Percentiles rank a stretch among this genome's conserved stretches.
Evolutionary conservation across 1,140 invertebrate species (phyloP).

Genomic region (Bombus turneri): DNA sequence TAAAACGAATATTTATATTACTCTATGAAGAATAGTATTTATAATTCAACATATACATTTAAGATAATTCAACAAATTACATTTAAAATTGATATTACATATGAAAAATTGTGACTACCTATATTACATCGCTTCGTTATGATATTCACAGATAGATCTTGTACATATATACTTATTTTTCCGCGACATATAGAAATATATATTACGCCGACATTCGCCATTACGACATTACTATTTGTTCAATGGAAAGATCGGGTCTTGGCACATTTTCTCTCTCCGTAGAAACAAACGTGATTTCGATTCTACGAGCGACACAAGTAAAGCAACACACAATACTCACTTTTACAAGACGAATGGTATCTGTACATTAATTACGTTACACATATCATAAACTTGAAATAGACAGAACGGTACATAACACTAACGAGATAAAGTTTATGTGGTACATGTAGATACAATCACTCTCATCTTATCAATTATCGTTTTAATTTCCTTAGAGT

Average conservation of each 20-base stretch:
- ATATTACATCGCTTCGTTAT: constrained; percentile 56
- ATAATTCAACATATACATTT: background rate
- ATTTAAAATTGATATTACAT: constrained; percentile 36
- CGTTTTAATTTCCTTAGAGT: constrained; percentile 1
- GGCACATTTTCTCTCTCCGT: constrained; percentile 58
- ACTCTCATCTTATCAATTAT: constrained; percentile 49
- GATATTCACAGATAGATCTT: constrained; percentile 56
- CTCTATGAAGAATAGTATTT: constrained; percentile 31
- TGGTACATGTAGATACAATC: constrained; percentile 46
- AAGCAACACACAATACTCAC: constrained; percentile 46
- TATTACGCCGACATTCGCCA: constrained; percentile 28
- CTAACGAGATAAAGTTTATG: constrained; percentile 55
- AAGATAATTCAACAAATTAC: constrained; percentile 35
- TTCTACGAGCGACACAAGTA: constrained; percentile 46
- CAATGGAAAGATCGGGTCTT: constrained; percentile 48
- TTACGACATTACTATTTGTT: constrained; percentile 14
- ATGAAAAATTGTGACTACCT: constrained; percentile 45
- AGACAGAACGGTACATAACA: constrained; percentile 60
- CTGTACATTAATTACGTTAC: constrained; percentile 45
- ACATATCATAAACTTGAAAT: constrained; percentile 66
- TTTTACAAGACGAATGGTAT: constrained; percentile 18
- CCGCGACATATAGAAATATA: constrained; percentile 26
- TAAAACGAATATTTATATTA: constrained; percentile 40
- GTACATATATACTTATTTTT: constrained; percentile 32
- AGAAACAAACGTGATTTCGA: constrained; percentile 32